A percentile compares a stretch with the other conserved stretches of the same genome.
phyloP scores from a whole-genome alignment of 2,797 vertebrate genomes.

The Sebastes kiyomatsui region DNA sequence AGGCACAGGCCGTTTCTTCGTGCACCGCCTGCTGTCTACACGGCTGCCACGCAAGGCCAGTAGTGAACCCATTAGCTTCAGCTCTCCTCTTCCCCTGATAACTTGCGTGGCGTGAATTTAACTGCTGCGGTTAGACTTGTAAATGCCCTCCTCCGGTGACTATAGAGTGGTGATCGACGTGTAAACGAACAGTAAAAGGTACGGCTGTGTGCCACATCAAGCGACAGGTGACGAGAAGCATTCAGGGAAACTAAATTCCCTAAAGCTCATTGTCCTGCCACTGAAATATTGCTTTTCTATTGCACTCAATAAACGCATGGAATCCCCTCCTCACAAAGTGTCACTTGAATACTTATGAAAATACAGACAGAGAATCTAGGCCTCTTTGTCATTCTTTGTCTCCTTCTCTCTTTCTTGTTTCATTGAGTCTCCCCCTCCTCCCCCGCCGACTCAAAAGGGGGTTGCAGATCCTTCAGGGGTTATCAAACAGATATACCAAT shows the following conservation, averaged over 20 bases:
- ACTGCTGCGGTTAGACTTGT: constrained; percentile 15
- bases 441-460: constrained; percentile 30
- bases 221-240: constrained; percentile 1
- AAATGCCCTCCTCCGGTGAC: constrained; percentile 30
- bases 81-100: constrained; percentile 15
- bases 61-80: constrained; percentile 41
- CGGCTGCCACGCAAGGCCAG: constrained; percentile 36
- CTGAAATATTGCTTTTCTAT: constrained; percentile 9
- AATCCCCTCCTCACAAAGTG: constrained; percentile 12
- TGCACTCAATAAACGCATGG: constrained; percentile 6
- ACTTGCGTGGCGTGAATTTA: constrained; percentile 29
- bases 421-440: constrained; percentile 40
- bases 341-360: constrained; percentile 28
- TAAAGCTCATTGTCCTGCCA: neutral
- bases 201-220: neutral
- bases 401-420: constrained; percentile 44
- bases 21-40: constrained; percentile 54
- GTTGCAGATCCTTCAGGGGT: constrained; percentile 69
- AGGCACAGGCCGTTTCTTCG: constrained; percentile 45
- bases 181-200: constrained; percentile 3
- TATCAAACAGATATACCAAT: constrained; percentile 78
- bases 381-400: constrained; percentile 46
- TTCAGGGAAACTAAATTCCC: neutral
- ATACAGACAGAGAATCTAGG: constrained; percentile 36
- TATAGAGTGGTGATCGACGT: constrained; percentile 21